Base-by-base conservation (phyloP, 2,797 vertebrate species). In the Sebastes goodei region DNA sequence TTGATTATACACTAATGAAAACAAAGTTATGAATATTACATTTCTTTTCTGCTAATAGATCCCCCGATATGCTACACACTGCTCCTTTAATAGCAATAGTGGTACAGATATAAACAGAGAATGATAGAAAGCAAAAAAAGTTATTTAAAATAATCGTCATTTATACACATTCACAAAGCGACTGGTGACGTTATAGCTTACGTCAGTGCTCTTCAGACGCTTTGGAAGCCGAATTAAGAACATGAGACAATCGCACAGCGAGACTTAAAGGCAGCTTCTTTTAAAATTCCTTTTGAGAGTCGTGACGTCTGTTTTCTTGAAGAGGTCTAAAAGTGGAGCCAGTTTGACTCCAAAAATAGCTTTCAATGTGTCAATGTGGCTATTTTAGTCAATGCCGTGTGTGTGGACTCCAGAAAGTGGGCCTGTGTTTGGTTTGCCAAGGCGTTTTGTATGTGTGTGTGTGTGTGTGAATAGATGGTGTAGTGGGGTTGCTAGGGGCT, bases 271-370 rank as follows among this genome's bases (percentile, higher is more conserved):
- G 14, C 61, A 11, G 11, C 23, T 66, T 65, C 29, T 52, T 71
- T 74, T 38, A n/a, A 38, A 38, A 29, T 33, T 73, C 33, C 38
- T 64, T 81, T 74, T 32, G 9, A 73, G 10, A 32, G 57, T 1
- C 1, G 7, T 87, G 85, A 86, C 70, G 55, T 68, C 63, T 42
- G 27, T 85, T 57, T 71, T 72, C 21, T 68, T 76, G 32, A 65
- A 76, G 12, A 74, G 64, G 6, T 81, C 80, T 76, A 55, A 89
- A 88, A 88, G 71, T 66, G 27, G 80, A 83, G 56, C 55, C 55
- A 29, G 55, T 72, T 68, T 60, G 52, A 69, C 70, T 86, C 89
- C 90, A 91, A 92, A 94, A 93, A 93, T 94, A 93, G 64, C 79
- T 71, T 76, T 42, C 42, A 61, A 32, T 71, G 69, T 38, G 30